Evolutionary conservation across 2,888 invertebrate species (phyloP), one percentile per base, ranked within the genome.

Genomic region (Amorpha juglandis): DNA sequence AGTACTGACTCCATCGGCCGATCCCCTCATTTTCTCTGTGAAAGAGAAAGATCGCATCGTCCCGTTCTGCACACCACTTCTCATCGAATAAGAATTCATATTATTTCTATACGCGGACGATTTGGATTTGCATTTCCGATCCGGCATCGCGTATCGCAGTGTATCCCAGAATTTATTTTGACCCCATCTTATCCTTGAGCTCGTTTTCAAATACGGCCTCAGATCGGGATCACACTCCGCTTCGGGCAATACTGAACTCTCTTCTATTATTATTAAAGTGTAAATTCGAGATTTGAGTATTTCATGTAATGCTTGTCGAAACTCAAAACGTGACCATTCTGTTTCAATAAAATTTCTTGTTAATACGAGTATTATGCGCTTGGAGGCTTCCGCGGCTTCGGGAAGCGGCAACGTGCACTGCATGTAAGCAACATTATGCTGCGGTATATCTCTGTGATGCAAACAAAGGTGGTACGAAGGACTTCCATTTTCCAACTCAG

Each of bases 131-230:
- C 80, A 83, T 74, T 87, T 94, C 74, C 95, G 95, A 79, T 96
- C 96, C 38, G 98, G 98, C 95, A 98, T 96, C 69, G 97, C 96
- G 85, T 97, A 98, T 72, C 97, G 95, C 72, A 99, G 92, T 82
- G 97, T 96, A 83, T 98, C 98, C 98, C 98, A 98, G 94, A 99
- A 99, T 82, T 98, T 95, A 79, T 96, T 97, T 88, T 98, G 98
- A 78, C 97, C 97, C 96, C 97, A 97, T 76, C 96, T 95, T 74
- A 98, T 95, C 69, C 97, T 95, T 65, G 97, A 96, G 81, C 97
- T 96, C 53, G 97, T 97, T 87, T 98, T 97, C 68, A 99, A 94
- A 85, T 98, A 98, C 47, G 98, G 96, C 80, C 97, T 95, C 67
- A 98, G 94, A 82, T 98, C 98, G 21, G 96, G 96, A 83, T 98